A percentile compares a stretch with the other conserved stretches of the same genome.
Conservation (phyloP, 2,888 invertebrate genomes). For the Agonopterix subpropinquella region DNA sequence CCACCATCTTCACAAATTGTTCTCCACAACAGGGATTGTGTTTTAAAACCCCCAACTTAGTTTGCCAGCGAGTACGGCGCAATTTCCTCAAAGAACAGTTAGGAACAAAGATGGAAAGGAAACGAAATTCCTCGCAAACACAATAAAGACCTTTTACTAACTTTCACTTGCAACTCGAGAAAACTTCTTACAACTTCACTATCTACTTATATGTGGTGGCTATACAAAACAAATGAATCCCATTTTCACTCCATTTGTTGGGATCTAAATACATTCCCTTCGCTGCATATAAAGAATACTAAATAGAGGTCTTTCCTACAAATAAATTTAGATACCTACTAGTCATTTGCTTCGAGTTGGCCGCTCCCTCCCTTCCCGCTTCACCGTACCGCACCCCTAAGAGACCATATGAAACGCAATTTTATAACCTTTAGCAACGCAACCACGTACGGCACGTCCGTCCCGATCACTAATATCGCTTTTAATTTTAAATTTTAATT, state of each 20-base stretch:
- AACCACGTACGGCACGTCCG: too few relatives aligned
- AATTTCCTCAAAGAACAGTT: conserved; percentile 31
- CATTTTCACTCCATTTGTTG: conserved; percentile 3
- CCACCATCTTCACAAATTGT: conserved; percentile 19
- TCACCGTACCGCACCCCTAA: too few relatives aligned
- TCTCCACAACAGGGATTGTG: conserved; percentile 31
- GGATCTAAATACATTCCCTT: neutral
- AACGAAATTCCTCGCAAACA: conserved; percentile 44
- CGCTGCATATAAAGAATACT: too few relatives aligned
- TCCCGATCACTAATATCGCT: too few relatives aligned
- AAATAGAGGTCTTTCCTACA: too few relatives aligned
- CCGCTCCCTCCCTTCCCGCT: too few relatives aligned
- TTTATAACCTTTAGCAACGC: too few relatives aligned
- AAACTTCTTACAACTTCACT: conserved; percentile 16
- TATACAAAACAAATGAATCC: conserved; percentile 13
- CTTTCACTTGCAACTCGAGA: conserved; percentile 31
- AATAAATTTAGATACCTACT: too few relatives aligned
- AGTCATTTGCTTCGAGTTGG: too few relatives aligned
- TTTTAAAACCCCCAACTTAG: conserved; percentile 34
- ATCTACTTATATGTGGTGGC: conserved; percentile 10
- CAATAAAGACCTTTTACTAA: conserved; percentile 43
- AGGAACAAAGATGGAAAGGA: conserved; percentile 41
- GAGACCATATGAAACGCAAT: too few relatives aligned
- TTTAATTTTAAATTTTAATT: too few relatives aligned
- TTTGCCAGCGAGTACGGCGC: conserved; percentile 30